Conservation (phyloP, 2,888 invertebrate species). For the Digitonthophagus gazella region DNA sequence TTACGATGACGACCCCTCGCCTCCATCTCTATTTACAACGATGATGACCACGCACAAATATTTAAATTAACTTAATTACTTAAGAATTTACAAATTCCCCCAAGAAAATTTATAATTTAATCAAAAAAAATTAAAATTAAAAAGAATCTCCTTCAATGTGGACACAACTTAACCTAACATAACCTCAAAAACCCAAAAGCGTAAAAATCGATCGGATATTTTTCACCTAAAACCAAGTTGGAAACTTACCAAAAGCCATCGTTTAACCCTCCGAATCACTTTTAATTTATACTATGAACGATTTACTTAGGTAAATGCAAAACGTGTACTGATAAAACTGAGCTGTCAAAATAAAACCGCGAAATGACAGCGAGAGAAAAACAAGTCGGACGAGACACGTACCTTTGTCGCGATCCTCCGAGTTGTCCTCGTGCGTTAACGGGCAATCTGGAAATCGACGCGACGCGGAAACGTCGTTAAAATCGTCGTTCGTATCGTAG, state of each 20-base stretch:
- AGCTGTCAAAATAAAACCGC: constrained; percentile 26
- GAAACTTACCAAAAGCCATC: constrained; percentile 17
- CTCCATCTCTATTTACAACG: neutral
- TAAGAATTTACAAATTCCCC: too few relatives aligned
- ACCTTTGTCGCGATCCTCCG: constrained; percentile 50
- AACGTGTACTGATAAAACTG: constrained; percentile 13
- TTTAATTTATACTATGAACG: constrained; percentile 16
- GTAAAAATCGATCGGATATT: neutral
- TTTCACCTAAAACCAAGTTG: neutral
- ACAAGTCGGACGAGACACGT: constrained; percentile 35
- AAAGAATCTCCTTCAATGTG: too few relatives aligned
- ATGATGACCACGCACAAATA: neutral
- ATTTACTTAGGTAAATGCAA: constrained; percentile 4
- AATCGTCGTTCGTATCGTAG: constrained; percentile 3
- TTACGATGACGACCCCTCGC: neutral
- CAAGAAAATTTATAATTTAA: too few relatives aligned
- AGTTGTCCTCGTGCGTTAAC: constrained; percentile 44
- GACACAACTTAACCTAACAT: too few relatives aligned
- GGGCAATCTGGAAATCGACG: constrained; percentile 45
- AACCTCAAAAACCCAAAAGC: neutral
- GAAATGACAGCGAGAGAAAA: constrained; percentile 32
- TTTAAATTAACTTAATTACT: neutral
- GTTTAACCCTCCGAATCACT: neutral
- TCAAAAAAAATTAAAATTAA: too few relatives aligned
- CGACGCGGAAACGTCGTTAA: constrained; percentile 18